Evolutionary conservation across 2,888 invertebrate genomes (phyloP).

Genomic region (Ophonus ardosiacus): DNA sequence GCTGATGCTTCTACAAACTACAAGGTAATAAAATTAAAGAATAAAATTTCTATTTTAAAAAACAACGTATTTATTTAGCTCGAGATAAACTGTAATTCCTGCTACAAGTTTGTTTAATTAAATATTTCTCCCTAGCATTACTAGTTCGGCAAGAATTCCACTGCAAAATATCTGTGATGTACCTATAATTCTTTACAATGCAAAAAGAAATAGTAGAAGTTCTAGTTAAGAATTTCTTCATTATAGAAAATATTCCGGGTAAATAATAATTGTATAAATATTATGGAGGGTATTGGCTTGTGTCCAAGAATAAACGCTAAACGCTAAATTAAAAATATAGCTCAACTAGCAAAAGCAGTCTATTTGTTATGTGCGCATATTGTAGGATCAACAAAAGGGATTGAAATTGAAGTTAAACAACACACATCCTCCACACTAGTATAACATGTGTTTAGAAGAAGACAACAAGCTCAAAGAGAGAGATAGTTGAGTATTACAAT

Average conservation of each 20-base stretch:
- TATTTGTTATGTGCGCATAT: too few relatives aligned
- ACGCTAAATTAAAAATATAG: too few relatives aligned
- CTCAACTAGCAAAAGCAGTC: too few relatives aligned
- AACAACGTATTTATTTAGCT: background rate
- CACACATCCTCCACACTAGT: too few relatives aligned
- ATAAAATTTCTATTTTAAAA: background rate
- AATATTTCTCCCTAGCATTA: slow-evolving; percentile 7
- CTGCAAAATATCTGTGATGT: slow-evolving; percentile 4
- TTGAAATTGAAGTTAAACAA: too few relatives aligned
- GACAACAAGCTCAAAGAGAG: too few relatives aligned
- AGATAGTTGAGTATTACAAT: too few relatives aligned
- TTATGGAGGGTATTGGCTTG: too few relatives aligned
- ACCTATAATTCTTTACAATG: slow-evolving; percentile 27
- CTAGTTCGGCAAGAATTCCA: background rate
- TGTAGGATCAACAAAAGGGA: too few relatives aligned
- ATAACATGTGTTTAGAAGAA: too few relatives aligned
- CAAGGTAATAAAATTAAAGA: background rate
- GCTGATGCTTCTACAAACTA: background rate
- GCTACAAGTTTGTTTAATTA: background rate
- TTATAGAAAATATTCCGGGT: slow-evolving; percentile 24
- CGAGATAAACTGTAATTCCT: slow-evolving; percentile 20
- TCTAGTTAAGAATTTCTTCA: slow-evolving; percentile 12
- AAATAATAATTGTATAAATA: background rate
- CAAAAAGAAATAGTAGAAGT: slow-evolving; percentile 45
- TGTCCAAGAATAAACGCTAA: too few relatives aligned